These are phyloP conservation scores for Patiria miniata DNA, from an alignment of 35 echinoderm and acorn worm species.

Conservation along the genomic window DNA sequence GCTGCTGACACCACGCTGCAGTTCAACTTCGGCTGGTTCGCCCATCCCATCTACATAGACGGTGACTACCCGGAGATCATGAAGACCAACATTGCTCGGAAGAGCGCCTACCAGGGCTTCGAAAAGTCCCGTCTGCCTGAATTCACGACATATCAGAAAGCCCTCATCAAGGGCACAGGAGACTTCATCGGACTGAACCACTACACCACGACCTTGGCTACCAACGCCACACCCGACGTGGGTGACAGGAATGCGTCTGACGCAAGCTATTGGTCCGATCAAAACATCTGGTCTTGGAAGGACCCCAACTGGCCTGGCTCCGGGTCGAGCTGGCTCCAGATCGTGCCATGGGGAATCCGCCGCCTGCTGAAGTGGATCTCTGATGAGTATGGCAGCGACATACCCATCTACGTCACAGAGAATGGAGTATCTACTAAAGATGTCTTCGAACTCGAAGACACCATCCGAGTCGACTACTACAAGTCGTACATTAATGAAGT, in stretches of 20 bases:
- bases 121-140: slow-evolving; percentile 70
- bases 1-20: slow-evolving; percentile 70
- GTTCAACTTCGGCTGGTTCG: slow-evolving; percentile 88
- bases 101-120: slow-evolving; percentile 63
- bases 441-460: slow-evolving; percentile 70
- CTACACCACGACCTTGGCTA: slow-evolving; percentile 72
- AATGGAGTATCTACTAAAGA: slow-evolving; percentile 84
- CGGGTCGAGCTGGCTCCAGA: slow-evolving; percentile 71
- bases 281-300: slow-evolving; percentile 45
- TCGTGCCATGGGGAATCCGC: slow-evolving; percentile 86
- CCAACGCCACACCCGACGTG: not conserved
- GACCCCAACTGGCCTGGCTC: slow-evolving; percentile 65
- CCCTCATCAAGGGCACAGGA: slow-evolving; percentile 40
- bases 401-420: slow-evolving; percentile 86
- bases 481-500: slow-evolving; percentile 91
- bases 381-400: slow-evolving; percentile 50
- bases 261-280: slow-evolving; percentile 64
- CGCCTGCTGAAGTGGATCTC: slow-evolving; percentile 71
- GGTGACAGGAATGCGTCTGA: slow-evolving; percentile 28
- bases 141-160: slow-evolving; percentile 75
- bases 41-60: slow-evolving; percentile 66
- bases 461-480: slow-evolving; percentile 66
- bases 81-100: slow-evolving; percentile 66
- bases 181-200: slow-evolving; percentile 91
- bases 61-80: slow-evolving; percentile 91